Conservation (phyloP, 2,797 vertebrate genomes). For the Eleutherodactylus coqui region DNA sequence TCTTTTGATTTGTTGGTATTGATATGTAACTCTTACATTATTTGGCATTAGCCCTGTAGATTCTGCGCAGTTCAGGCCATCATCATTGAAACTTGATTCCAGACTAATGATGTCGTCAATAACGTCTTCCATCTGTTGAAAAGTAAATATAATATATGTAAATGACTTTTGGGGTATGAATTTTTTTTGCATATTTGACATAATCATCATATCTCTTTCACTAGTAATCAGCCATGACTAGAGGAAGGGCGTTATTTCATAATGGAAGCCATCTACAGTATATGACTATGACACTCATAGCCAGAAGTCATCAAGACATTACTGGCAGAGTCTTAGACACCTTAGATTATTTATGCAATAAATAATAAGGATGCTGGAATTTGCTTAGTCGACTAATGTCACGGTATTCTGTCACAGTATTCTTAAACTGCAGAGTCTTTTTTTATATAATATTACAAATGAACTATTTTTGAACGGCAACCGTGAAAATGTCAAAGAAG, state of each 20-base stretch:
- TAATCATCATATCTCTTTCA: neutral
- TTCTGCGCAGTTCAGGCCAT: slow-evolving; percentile 89
- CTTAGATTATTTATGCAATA: neutral
- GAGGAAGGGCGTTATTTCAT: neutral
- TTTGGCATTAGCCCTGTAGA: slow-evolving; percentile 87
- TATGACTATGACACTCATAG: slow-evolving; percentile 21
- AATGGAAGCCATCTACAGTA: slow-evolving; percentile 33
- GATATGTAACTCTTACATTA: slow-evolving; percentile 84
- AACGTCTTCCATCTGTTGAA: slow-evolving; percentile 91
- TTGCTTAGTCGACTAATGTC: too few species aligned
- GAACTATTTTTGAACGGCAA: too few species aligned
- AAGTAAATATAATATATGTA: slow-evolving; percentile 57
- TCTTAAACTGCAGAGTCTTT: too few species aligned
- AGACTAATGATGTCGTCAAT: slow-evolving; percentile 93
- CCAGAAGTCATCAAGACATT: neutral
- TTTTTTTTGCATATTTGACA: neutral
- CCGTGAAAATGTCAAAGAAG: too few species aligned
- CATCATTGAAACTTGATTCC: slow-evolving; percentile 92
- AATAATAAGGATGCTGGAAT: neutral
- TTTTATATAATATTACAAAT: too few species aligned
- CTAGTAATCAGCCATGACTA: neutral
- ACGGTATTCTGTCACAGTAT: too few species aligned
- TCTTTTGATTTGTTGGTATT: too few species aligned
- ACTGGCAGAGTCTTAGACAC: neutral
- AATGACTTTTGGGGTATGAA: neutral